Conservation (phyloP, 2,797 vertebrate genomes). For the Sebastolobus altivelis region DNA sequence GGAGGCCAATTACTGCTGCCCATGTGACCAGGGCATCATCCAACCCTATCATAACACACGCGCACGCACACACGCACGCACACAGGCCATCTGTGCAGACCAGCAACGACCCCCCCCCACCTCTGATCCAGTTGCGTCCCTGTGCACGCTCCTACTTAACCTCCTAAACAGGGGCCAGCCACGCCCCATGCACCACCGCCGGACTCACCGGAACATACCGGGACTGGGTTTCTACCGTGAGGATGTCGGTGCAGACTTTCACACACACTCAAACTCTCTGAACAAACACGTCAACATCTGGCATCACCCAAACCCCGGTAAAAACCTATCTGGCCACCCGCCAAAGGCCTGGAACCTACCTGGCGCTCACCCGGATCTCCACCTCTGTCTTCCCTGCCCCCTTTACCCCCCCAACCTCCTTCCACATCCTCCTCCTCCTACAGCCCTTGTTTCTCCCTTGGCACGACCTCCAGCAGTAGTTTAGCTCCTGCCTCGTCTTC, state of each 20-base stretch:
- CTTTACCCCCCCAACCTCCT: constrained; percentile 8
- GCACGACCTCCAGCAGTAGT: constrained; percentile 71
- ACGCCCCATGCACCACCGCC: constrained; percentile 43
- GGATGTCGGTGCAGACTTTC: constrained; percentile 20
- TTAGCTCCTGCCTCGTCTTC: constrained; percentile 71
- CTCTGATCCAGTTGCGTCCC: constrained; percentile 74
- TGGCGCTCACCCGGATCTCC: constrained; percentile 61
- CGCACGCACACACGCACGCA: constrained; percentile 54
- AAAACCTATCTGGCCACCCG: constrained; percentile 50
- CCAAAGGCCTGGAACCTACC: constrained; percentile 65
- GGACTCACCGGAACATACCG: constrained; percentile 10
- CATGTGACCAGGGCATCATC: constrained; percentile 86
- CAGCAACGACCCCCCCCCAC: constrained; percentile 67
- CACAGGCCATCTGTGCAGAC: constrained; percentile 84
- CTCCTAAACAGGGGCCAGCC: constrained; percentile 76
- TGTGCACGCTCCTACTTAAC: constrained; percentile 79
- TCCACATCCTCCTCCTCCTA: neutral
- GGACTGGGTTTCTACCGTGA: constrained; percentile 26
- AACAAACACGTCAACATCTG: constrained; percentile 63
- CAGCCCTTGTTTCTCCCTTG: constrained; percentile 57
- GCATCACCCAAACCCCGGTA: constrained; percentile 33
- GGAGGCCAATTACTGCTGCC: constrained; percentile 88
- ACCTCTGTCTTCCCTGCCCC: constrained; percentile 41
- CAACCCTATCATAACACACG: constrained; percentile 84
- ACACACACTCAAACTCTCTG: constrained; percentile 6